A percentile compares a stretch with the other conserved stretches of the same genome.
Conservation (phyloP, 2,888 invertebrate genomes). For the Pachycephus smyrnensis region DNA sequence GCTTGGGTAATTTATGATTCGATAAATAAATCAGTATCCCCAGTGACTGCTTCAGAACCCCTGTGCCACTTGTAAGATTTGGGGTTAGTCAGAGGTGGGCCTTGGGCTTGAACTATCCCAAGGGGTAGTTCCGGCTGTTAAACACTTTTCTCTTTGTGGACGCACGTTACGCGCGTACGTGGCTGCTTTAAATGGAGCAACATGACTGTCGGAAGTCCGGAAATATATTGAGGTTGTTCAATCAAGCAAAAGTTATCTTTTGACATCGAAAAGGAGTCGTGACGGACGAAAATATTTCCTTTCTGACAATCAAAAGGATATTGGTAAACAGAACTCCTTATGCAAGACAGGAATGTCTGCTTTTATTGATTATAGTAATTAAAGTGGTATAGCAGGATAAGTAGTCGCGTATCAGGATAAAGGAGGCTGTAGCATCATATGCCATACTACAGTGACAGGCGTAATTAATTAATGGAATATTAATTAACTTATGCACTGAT, state of each 20-base stretch:
- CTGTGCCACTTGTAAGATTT: constrained; percentile 24
- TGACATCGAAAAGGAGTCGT: not conserved
- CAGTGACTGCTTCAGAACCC: constrained; percentile 7
- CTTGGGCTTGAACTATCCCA: not conserved
- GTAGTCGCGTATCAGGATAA: not conserved
- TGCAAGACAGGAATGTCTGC: not conserved
- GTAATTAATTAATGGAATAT: constrained; percentile 30
- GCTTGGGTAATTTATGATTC: constrained; percentile 60
- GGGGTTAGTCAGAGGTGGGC: constrained; percentile 15
- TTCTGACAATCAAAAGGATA: not conserved
- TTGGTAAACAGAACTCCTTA: not conserved
- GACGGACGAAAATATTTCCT: not conserved
- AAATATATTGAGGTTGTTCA: constrained; percentile 17
- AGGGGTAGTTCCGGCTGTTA: constrained; percentile 9
- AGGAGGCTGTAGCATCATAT: not conserved
- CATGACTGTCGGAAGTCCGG: constrained; percentile 3
- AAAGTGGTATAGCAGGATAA: not conserved
- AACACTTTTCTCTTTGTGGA: constrained; percentile 20
- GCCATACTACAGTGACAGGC: not conserved
- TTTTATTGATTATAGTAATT: not conserved
- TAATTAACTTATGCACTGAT: constrained; percentile 32
- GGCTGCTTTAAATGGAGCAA: constrained; percentile 9
- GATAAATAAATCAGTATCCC: constrained; percentile 59
- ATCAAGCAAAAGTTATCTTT: not conserved
- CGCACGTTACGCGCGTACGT: constrained; percentile 1